A percentile compares a stretch with the other conserved stretches of the same genome.
phyloP scores from a whole-genome alignment of 2,113 vertebrate species.

The Aleadryas rufinucha region DNA sequence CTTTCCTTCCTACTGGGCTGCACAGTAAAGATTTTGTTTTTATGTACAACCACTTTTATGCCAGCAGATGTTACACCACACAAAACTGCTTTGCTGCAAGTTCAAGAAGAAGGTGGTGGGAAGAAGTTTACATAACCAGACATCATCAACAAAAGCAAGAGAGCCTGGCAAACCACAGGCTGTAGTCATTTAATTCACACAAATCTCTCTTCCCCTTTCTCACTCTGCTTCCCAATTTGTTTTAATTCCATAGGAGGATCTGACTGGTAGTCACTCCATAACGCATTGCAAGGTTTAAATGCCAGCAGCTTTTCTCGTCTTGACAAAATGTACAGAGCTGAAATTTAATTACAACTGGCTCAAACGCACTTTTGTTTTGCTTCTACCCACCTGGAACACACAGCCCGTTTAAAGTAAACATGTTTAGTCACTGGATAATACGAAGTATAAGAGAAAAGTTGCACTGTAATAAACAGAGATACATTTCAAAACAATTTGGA shows the following conservation, averaged over 20 bases:
- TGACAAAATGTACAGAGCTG: neutral
- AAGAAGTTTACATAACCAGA: neutral
- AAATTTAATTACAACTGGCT: conserved; percentile 16
- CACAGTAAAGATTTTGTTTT: neutral
- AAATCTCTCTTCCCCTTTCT: neutral
- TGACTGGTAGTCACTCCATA: neutral
- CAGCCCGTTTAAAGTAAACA: neutral
- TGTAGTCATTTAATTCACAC: neutral
- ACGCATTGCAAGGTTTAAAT: neutral
- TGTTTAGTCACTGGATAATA: neutral
- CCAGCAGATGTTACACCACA: neutral
- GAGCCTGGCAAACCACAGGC: neutral
- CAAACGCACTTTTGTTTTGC: neutral
- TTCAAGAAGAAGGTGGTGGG: conserved; percentile 5
- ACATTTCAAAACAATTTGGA: conserved; percentile 5
- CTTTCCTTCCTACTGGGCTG: neutral
- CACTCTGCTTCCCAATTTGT: neutral
- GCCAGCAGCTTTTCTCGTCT: conserved; percentile 6
- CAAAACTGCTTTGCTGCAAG: conserved; percentile 11
- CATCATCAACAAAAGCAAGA: neutral
- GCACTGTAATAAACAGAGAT: neutral
- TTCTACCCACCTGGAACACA: neutral
- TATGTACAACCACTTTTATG: neutral
- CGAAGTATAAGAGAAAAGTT: neutral
- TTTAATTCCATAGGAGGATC: neutral